phyloP scores from a whole-genome alignment of 1,140 invertebrate genomes.

The Coelopa frigida region DNA sequence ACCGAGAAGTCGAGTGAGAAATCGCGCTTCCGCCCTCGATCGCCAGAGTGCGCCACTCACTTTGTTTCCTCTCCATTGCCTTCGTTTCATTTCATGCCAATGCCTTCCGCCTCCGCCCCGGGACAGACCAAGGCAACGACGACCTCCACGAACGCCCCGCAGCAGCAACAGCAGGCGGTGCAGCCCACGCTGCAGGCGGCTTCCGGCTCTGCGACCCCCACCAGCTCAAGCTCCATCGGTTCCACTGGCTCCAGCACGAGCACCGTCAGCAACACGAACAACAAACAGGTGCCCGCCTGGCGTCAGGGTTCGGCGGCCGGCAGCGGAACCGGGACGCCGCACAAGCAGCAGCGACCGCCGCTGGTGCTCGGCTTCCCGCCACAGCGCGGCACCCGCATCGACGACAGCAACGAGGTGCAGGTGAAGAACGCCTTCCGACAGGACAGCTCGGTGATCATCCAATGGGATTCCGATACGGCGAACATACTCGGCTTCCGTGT shows the following conservation, averaged over 20 bases:
- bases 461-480: constrained; percentile 79
- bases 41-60: too few relatives aligned
- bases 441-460: constrained; percentile 81
- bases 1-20: too few relatives aligned
- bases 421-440: constrained; percentile 78
- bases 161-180: constrained; percentile 14
- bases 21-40: too few relatives aligned
- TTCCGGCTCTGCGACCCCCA: too few relatives aligned
- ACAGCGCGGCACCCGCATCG: constrained; percentile 50
- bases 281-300: constrained; percentile 31
- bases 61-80: too few relatives aligned
- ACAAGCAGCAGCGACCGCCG: constrained; percentile 59
- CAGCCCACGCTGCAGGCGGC: constrained; percentile 39
- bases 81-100: too few relatives aligned
- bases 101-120: too few relatives aligned
- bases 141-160: not conserved
- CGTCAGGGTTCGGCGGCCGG: constrained; percentile 24
- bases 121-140: constrained; percentile 38
- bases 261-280: not conserved
- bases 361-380: constrained; percentile 62
- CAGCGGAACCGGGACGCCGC: constrained; percentile 43
- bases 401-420: constrained; percentile 66
- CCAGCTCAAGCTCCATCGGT: constrained; percentile 6
- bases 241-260: constrained; percentile 1
- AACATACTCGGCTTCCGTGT: constrained; percentile 83